These are phyloP conservation scores for Oryzias melastigma DNA, from an alignment of 2,113 vertebrate genomes.

Conservation along the genomic window DNA sequence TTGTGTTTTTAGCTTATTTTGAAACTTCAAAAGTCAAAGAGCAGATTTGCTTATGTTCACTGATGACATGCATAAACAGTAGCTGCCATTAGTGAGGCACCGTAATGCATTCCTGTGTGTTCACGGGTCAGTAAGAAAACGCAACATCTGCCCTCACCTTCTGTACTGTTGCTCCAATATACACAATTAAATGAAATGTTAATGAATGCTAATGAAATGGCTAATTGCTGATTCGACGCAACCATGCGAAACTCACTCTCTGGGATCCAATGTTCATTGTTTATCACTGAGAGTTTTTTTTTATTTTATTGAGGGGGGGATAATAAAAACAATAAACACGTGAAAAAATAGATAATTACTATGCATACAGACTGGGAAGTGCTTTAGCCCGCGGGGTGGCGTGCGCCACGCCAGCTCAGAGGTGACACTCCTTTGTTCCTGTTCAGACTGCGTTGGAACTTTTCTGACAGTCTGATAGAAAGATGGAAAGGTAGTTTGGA, in stretches of 20 bases:
- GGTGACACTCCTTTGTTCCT: slow-evolving; percentile 62
- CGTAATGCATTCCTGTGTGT: slow-evolving; percentile 47
- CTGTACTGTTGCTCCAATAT: slow-evolving; percentile 55
- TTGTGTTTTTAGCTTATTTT: slow-evolving; percentile 11
- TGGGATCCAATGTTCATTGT: slow-evolving; percentile 57
- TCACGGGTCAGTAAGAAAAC: slow-evolving; percentile 70
- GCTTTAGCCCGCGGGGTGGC: slow-evolving; percentile 30
- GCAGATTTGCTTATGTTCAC: slow-evolving; percentile 29
- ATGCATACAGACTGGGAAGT: slow-evolving; percentile 37
- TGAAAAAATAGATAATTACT: slow-evolving; percentile 53
- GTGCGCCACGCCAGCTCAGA: slow-evolving; percentile 39
- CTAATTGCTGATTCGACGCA: slow-evolving; percentile 76
- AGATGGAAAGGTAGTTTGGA: slow-evolving; percentile 53
- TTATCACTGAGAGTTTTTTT: slow-evolving; percentile 57
- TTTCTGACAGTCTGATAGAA: slow-evolving; percentile 47
- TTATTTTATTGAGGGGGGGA: not conserved
- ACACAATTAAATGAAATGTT: slow-evolving; percentile 77
- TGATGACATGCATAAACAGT: slow-evolving; percentile 54
- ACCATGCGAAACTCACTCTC: slow-evolving; percentile 55
- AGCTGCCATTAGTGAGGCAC: slow-evolving; percentile 39
- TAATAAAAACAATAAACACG: slow-evolving; percentile 20
- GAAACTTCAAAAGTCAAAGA: slow-evolving; percentile 17
- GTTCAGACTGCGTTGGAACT: slow-evolving; percentile 43
- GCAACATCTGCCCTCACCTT: slow-evolving; percentile 57
- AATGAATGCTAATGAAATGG: slow-evolving; percentile 79